A percentile compares a stretch with the other conserved stretches of the same genome.
Conservation (phyloP, 2,113 vertebrate genomes). For the Acinonyx jubatus region DNA sequence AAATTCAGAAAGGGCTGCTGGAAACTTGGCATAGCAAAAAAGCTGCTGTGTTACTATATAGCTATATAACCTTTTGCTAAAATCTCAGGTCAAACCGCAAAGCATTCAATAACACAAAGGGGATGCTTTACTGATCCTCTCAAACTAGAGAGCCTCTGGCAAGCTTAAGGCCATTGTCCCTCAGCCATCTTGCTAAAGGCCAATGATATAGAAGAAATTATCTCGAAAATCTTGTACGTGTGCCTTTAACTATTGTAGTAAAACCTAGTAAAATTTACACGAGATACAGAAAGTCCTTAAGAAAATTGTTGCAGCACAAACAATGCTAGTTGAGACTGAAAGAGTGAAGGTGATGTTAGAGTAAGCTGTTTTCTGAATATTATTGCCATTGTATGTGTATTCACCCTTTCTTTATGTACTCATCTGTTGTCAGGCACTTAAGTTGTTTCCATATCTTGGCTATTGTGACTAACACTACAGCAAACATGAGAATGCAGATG, state of each 20-base stretch:
- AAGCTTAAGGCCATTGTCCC: not conserved
- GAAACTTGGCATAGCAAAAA: not conserved
- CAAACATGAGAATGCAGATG: not conserved
- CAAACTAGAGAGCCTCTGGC: not conserved
- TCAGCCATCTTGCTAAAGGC: not conserved
- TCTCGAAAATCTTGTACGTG: not conserved
- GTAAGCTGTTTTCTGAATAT: not conserved
- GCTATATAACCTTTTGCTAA: not conserved
- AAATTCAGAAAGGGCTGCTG: conserved; percentile 8
- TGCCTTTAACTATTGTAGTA: not conserved
- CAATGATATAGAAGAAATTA: not conserved
- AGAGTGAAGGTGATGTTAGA: not conserved
- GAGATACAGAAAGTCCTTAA: not conserved
- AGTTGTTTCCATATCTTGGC: not conserved
- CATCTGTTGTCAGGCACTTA: not conserved
- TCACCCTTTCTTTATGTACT: not conserved
- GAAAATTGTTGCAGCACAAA: not conserved
- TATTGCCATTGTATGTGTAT: not conserved
- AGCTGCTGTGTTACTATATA: not conserved
- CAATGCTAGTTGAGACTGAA: not conserved
- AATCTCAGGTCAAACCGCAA: not conserved
- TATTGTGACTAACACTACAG: not conserved
- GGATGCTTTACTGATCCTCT: not conserved
- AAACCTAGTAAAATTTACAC: not conserved
- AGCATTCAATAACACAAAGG: not conserved